phyloP scores from a whole-genome alignment of 2,888 invertebrate species.

The Beris chalybata region DNA sequence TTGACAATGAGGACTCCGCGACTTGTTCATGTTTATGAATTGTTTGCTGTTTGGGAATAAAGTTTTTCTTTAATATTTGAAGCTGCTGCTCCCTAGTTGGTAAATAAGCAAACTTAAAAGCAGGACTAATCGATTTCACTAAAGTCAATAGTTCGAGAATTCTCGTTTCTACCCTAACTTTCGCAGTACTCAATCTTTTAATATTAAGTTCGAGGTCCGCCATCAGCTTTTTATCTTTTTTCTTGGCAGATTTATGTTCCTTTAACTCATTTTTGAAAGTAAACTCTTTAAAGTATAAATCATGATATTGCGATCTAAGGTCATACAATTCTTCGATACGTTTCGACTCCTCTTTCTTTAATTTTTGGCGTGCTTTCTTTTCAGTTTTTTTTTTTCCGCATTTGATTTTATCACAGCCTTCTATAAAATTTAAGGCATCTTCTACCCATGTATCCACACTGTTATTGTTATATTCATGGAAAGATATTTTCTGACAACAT shows the following conservation, averaged over 20 bases:
- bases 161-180: conserved; percentile 52
- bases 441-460: conserved; percentile 53
- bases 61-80: too few species aligned
- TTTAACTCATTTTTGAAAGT: conserved; percentile 51
- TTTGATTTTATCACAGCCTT: conserved; percentile 45
- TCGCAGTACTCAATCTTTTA: conserved; percentile 53
- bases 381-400: conserved; percentile 52
- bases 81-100: conserved; percentile 50
- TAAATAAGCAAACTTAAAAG: conserved; percentile 54
- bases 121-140: conserved; percentile 51
- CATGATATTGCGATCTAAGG: conserved; percentile 51
- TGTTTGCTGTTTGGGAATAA: too few species aligned
- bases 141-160: conserved; percentile 54
- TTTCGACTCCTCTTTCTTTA: conserved; percentile 54
- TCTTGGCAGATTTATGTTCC: conserved; percentile 45
- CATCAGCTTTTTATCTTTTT: conserved; percentile 53
- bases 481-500: too few species aligned
- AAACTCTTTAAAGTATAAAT: conserved; percentile 54
- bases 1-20: too few species aligned
- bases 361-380: conserved; percentile 55
- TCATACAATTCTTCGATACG: conserved; percentile 52
- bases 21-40: too few species aligned
- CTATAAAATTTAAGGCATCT: conserved; percentile 53
- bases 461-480: not conserved
- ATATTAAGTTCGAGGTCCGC: conserved; percentile 51